Base-by-base conservation (phyloP, 2,888 invertebrate species). In the Agonum fuliginosum region DNA sequence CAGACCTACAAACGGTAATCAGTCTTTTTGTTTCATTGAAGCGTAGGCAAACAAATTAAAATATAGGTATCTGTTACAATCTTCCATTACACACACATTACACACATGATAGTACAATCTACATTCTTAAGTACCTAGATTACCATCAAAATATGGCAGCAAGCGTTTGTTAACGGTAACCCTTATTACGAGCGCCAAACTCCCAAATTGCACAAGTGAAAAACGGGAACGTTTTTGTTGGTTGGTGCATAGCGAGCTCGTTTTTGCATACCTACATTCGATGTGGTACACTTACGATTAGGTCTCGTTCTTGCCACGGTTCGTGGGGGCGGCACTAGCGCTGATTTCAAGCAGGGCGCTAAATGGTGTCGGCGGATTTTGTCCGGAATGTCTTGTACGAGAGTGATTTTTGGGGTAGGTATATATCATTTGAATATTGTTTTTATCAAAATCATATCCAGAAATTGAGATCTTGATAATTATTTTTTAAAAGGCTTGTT, bases 161-260 rank as follows among this genome's bases (percentile, higher is more conserved):
- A 30, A 34, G 6, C 58, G 27, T 62, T 62, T 30, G 12, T 3
- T 46, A 62, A 62, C 58, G 58, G 58, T 27, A 62, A 12, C 27
- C 30, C 30, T 30, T 54, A 54, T 62, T 62, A 62, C 14, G 20
- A 48, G 22, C 10, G 20, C 54, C 54, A 54, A 54, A 54, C 54
- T 54, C 2, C 58, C 58, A 62, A 62, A 62, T 24, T 62, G 58
- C 30, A 62, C 58, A 24, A 24, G 24, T 54, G 51, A 54, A 54
- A 48, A 62, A 62, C 58, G 58, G 58, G 30, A 62, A 12, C 17
- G 58, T 62, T 62, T 54, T 62, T 62, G 58, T 62, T 14, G 46
- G 6, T 17, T 22, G 12, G 54, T 54, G 24, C 27, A 62, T 12
- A 14, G 54, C 24, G n/a, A n/a, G n/a, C 12, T 17, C 34, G 30